Conservation (phyloP, 2,888 invertebrate species). For the Monochamus alternatus region DNA sequence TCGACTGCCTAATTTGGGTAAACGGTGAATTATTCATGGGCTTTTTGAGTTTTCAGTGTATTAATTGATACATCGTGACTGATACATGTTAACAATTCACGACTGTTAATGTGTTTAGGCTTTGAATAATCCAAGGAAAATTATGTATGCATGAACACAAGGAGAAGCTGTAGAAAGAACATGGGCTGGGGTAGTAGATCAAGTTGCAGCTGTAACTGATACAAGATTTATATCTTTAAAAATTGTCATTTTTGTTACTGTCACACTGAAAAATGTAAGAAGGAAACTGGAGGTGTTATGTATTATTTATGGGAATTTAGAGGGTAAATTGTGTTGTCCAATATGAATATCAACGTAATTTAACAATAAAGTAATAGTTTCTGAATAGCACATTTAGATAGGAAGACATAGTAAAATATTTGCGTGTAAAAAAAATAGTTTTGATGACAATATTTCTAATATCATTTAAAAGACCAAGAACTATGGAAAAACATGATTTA, state of each 20-base stretch:
- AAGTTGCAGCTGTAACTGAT: background rate
- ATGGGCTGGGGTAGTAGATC: background rate
- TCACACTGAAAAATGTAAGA: too few species aligned
- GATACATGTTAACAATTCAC: constrained; percentile 10
- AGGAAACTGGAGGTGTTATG: too few species aligned
- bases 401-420: too few species aligned
- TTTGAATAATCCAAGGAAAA: constrained; percentile 6
- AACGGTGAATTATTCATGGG: constrained; percentile 32
- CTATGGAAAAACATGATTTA: too few species aligned
- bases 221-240: background rate
- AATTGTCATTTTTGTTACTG: background rate
- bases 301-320: too few species aligned
- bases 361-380: too few species aligned
- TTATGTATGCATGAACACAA: background rate
- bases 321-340: too few species aligned
- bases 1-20: constrained; percentile 30
- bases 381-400: too few species aligned
- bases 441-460: too few species aligned
- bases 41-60: constrained; percentile 27
- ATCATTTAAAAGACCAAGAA: too few species aligned
- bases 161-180: background rate
- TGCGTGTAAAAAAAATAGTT: too few species aligned
- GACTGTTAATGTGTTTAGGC: background rate
- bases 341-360: too few species aligned
- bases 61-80: constrained; percentile 18